Conservation (phyloP, 92 coral and sea anemone species). For the Galaxea fascicularis region DNA sequence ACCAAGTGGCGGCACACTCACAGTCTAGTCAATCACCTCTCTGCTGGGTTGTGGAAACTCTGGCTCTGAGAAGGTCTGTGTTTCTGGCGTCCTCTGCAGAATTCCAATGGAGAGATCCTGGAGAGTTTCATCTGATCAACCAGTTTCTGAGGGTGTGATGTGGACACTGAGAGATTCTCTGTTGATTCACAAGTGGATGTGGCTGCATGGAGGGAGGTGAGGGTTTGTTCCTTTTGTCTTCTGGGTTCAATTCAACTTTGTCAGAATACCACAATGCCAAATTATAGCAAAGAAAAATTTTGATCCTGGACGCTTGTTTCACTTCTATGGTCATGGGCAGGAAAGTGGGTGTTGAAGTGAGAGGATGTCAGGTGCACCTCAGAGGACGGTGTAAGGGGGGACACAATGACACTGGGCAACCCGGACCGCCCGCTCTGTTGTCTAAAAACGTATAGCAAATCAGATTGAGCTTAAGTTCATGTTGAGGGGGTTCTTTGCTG, state of each 20-base stretch:
- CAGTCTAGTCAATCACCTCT: slow-evolving; percentile 33
- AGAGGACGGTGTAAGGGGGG: slow-evolving; percentile 3
- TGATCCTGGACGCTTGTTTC: too few species aligned
- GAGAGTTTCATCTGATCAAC: slow-evolving; percentile 10
- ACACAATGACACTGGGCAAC: background rate
- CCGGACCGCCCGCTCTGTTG: slow-evolving; percentile 1
- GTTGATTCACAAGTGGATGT: slow-evolving; percentile 4
- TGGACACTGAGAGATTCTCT: slow-evolving; percentile 1
- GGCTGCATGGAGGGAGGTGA: slow-evolving; percentile 3
- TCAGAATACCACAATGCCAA: background rate
- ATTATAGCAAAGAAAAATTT: background rate
- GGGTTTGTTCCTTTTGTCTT: slow-evolving; percentile 7
- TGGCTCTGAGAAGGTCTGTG: slow-evolving; percentile 39
- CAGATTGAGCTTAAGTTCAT: background rate
- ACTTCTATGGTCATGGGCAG: too few species aligned
- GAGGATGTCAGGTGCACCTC: background rate
- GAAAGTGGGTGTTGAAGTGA: background rate
- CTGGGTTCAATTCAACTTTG: background rate
- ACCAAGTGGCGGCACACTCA: slow-evolving; percentile 17
- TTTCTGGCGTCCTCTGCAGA: slow-evolving; percentile 26
- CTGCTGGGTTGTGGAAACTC: slow-evolving; percentile 41
- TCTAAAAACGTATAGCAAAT: background rate
- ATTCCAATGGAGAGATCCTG: slow-evolving; percentile 21
- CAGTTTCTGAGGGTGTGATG: background rate
- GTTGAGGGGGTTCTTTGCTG: slow-evolving; percentile 3